phyloP scores from a whole-genome alignment of 2,797 vertebrate species.

The Arnoldichthys spilopterus region DNA sequence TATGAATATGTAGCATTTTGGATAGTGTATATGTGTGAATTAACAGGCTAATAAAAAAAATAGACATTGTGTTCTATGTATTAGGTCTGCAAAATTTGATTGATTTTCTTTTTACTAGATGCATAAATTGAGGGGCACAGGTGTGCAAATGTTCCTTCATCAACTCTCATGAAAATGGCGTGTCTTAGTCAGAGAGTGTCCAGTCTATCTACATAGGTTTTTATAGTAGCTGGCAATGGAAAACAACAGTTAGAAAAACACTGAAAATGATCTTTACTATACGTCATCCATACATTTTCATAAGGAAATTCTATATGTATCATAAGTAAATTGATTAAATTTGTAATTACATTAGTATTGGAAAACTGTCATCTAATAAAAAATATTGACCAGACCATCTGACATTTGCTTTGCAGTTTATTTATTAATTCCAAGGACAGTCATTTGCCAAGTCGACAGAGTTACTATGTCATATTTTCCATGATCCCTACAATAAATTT shows the following conservation, averaged over 20 bases:
- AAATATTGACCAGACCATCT: slow-evolving; percentile 21
- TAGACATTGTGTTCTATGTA: slow-evolving; percentile 51
- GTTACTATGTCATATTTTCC: slow-evolving; percentile 58
- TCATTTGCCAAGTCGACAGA: slow-evolving; percentile 57
- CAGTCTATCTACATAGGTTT: not conserved
- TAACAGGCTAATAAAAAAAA: slow-evolving; percentile 68
- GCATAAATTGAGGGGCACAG: slow-evolving; percentile 71
- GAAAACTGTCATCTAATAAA: slow-evolving; percentile 26
- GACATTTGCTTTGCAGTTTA: slow-evolving; percentile 65
- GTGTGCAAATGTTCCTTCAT: slow-evolving; percentile 63
- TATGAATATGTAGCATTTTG: slow-evolving; percentile 55
- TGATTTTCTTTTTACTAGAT: slow-evolving; percentile 72
- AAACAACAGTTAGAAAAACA: not conserved
- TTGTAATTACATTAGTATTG: not conserved
- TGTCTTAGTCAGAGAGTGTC: slow-evolving; percentile 13
- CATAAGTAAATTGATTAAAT: slow-evolving; percentile 13
- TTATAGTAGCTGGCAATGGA: not conserved
- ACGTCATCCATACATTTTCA: not conserved
- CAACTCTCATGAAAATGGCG: slow-evolving; percentile 22
- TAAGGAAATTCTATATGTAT: not conserved
- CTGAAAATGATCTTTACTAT: slow-evolving; percentile 22
- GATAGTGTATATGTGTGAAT: slow-evolving; percentile 64
- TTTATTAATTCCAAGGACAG: slow-evolving; percentile 58
- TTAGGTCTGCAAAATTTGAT: slow-evolving; percentile 68
- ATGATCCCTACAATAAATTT: slow-evolving; percentile 62